phyloP scores from a whole-genome alignment of 2,797 vertebrate genomes.

The Dendrocincla tyrannina region DNA sequence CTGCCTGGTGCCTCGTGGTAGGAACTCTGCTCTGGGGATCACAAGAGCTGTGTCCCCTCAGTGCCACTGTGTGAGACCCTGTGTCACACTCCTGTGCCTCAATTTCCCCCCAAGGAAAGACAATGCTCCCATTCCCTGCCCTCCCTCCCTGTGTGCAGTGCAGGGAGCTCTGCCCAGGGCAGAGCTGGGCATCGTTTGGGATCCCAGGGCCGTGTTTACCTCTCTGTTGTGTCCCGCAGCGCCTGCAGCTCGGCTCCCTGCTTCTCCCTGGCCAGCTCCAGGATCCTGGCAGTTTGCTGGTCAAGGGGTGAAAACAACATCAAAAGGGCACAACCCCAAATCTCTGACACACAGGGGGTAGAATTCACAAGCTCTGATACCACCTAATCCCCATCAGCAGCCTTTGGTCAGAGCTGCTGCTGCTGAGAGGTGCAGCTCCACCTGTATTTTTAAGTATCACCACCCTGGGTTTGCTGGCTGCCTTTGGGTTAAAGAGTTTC shows the following conservation, averaged over 20 bases:
- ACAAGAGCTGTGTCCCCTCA: background rate
- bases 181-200: background rate
- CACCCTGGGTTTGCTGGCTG: background rate
- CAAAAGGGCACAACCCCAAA: background rate
- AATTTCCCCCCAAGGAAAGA: no score
- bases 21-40: background rate
- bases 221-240: conserved; percentile 81
- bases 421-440: background rate
- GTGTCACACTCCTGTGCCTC: background rate
- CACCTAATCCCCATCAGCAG: background rate
- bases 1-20: background rate
- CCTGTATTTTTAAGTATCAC: background rate
- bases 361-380: background rate
- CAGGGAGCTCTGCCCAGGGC: background rate
- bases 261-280: conserved; percentile 88
- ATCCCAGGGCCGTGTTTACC: conserved; percentile 55
- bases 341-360: background rate
- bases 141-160: background rate
- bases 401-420: background rate
- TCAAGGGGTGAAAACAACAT: background rate
- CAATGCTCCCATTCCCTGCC: background rate
- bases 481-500: background rate
- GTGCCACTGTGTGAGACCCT: background rate
- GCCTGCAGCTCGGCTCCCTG: conserved; percentile 85
- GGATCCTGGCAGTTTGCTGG: conserved; percentile 88